Evolutionary conservation across 2,113 vertebrate genomes (phyloP).

Genomic region (Spea multiplicata): DNA sequence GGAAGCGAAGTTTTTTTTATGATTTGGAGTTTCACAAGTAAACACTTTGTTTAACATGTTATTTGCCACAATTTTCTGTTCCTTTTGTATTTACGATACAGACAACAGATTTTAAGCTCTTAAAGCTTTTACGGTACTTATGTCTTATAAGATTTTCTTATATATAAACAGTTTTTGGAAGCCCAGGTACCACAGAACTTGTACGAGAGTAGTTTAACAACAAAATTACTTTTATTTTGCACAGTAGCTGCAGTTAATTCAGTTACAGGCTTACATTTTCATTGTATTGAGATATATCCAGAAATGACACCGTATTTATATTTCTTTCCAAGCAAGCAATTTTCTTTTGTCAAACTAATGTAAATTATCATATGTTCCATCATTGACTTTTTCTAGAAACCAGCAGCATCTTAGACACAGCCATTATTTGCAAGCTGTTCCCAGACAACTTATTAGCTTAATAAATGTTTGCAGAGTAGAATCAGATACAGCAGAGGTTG

Average conservation of each 20-base stretch:
- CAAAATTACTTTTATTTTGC: background rate
- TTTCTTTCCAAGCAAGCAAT: background rate
- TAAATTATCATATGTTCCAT: background rate
- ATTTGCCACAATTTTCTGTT: too few species aligned
- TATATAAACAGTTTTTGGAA: too few species aligned
- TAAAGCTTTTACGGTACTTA: too few species aligned
- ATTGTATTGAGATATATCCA: background rate
- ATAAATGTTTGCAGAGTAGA: slow-evolving; percentile 5
- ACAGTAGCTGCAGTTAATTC: background rate
- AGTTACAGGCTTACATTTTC: background rate
- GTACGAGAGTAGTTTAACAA: too few species aligned
- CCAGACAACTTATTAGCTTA: slow-evolving; percentile 2
- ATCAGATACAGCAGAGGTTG: slow-evolving; percentile 5
- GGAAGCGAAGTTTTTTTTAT: too few species aligned
- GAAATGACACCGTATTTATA: background rate
- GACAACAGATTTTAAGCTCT: too few species aligned
- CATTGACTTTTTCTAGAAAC: background rate
- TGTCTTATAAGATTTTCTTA: too few species aligned
- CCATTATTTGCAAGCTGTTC: background rate
- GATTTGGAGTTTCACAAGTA: too few species aligned
- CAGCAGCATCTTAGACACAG: background rate
- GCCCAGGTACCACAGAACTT: too few species aligned
- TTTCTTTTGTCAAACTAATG: background rate
- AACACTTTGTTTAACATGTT: too few species aligned
- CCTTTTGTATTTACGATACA: too few species aligned